Evolutionary conservation across 2,888 invertebrate genomes (phyloP).

Genomic region (Tetropium fuscum): DNA sequence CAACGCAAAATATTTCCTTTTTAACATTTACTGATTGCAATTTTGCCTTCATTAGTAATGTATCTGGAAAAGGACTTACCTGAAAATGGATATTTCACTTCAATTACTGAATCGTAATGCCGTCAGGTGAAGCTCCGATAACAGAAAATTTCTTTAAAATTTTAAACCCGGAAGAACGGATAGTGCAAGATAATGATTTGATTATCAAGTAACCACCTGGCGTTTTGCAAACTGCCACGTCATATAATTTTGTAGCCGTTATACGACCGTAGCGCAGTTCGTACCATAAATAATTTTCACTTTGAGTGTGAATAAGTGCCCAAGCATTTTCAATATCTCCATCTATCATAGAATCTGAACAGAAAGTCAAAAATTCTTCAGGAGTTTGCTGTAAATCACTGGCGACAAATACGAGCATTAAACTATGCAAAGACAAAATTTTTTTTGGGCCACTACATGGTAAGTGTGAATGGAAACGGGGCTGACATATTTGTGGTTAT

Average conservation of each 20-base stretch:
- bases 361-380: not conserved
- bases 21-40: too few relatives aligned
- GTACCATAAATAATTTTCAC: not conserved
- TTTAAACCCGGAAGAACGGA: too few relatives aligned
- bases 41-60: not conserved
- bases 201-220: not conserved
- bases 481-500: not conserved
- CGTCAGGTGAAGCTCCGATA: too few relatives aligned
- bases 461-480: not conserved
- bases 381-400: not conserved
- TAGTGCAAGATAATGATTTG: too few relatives aligned
- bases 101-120: too few relatives aligned
- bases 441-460: not conserved
- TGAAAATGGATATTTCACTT: not conserved
- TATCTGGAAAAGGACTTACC: not conserved
- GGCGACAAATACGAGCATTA: not conserved
- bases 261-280: constrained; percentile 4
- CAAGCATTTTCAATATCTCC: not conserved
- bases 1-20: not conserved
- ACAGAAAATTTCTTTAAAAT: not conserved
- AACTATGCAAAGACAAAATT: not conserved
- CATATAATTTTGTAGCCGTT: constrained; percentile 5
- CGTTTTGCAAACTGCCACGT: not conserved
- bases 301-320: not conserved
- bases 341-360: not conserved